phyloP scores from a whole-genome alignment of 2,888 invertebrate genomes.

The Eristalinus aeneus region DNA sequence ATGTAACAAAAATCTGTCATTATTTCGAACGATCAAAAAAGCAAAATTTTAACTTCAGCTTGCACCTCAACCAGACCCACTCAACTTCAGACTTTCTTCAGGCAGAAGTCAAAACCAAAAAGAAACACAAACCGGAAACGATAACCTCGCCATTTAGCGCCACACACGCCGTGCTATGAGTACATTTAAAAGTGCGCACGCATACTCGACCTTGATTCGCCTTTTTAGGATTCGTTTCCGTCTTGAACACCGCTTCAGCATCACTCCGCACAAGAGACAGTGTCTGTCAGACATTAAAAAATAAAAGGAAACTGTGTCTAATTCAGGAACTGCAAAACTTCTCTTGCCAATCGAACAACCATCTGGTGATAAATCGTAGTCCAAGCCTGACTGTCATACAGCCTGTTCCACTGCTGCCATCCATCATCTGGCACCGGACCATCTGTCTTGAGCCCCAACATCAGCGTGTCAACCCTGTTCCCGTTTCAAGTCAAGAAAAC shows the following conservation, averaged over 20 bases:
- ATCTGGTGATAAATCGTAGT: neutral
- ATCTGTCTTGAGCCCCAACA: slow-evolving; percentile 16
- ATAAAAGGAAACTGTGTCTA: neutral
- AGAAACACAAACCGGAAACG: neutral
- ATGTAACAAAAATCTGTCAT: too few species aligned
- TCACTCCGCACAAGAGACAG: neutral
- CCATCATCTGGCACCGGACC: slow-evolving; percentile 29
- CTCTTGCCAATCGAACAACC: slow-evolving; percentile 8
- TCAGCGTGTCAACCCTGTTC: slow-evolving; percentile 2
- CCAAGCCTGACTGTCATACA: neutral
- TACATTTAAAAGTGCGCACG: too few species aligned
- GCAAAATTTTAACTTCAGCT: too few species aligned
- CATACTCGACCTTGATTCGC: neutral
- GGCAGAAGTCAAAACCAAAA: neutral
- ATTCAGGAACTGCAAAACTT: too few species aligned
- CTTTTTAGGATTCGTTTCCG: neutral
- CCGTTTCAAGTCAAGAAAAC: neutral
- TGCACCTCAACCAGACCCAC: neutral
- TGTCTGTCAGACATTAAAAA: neutral
- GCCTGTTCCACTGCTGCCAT: neutral
- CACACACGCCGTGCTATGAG: neutral
- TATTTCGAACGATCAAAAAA: too few species aligned
- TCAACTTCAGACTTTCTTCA: neutral
- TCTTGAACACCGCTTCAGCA: neutral
- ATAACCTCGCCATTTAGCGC: neutral